Percentiles rank a stretch among this genome's conserved stretches.
These are phyloP conservation scores for Grapholita molesta DNA, from an alignment of 1,140 invertebrate species.

Conservation along the genomic window DNA sequence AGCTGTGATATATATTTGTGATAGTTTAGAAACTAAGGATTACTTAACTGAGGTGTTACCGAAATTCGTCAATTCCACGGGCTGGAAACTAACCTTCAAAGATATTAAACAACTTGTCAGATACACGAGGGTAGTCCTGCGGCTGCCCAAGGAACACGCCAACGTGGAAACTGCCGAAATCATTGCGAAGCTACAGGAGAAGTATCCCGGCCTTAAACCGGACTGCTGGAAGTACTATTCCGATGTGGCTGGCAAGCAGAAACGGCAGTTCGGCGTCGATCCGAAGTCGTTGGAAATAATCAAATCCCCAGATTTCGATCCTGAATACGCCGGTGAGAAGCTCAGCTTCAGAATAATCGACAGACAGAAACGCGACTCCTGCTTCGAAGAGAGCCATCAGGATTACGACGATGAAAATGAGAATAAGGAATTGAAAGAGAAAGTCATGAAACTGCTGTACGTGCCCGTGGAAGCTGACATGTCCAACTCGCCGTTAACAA, in stretches of 20 bases:
- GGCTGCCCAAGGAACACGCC: slow-evolving; percentile 50
- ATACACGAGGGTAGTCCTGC: slow-evolving; percentile 61
- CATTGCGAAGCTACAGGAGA: slow-evolving; percentile 39
- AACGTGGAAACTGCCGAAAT: slow-evolving; percentile 54
- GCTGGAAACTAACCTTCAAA: slow-evolving; percentile 56
- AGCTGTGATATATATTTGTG: slow-evolving; percentile 67
- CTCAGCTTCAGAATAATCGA: slow-evolving; percentile 59
- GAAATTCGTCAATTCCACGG: slow-evolving; percentile 56
- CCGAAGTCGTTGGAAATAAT: slow-evolving; percentile 58
- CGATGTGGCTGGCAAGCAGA: slow-evolving; percentile 62
- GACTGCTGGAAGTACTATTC: slow-evolving; percentile 68
- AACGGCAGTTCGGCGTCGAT: slow-evolving; percentile 63
- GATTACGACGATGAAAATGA: slow-evolving; percentile 38
- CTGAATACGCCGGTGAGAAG: slow-evolving; percentile 45
- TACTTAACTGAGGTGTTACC: slow-evolving; percentile 58
- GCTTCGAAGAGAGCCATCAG: slow-evolving; percentile 39
- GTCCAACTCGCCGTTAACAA: slow-evolving; percentile 44
- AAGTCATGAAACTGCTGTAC: slow-evolving; percentile 49
- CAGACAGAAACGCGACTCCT: slow-evolving; percentile 52
- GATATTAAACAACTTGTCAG: slow-evolving; percentile 55
- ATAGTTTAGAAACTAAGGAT: slow-evolving; percentile 66
- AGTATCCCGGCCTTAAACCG: slow-evolving; percentile 52
- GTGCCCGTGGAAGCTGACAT: slow-evolving; percentile 45
- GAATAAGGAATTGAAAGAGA: slow-evolving; percentile 38
- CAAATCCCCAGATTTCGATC: slow-evolving; percentile 51